Evolutionary conservation across 2,113 vertebrate species (phyloP).

Genomic region (Gorsachius goisagi): DNA sequence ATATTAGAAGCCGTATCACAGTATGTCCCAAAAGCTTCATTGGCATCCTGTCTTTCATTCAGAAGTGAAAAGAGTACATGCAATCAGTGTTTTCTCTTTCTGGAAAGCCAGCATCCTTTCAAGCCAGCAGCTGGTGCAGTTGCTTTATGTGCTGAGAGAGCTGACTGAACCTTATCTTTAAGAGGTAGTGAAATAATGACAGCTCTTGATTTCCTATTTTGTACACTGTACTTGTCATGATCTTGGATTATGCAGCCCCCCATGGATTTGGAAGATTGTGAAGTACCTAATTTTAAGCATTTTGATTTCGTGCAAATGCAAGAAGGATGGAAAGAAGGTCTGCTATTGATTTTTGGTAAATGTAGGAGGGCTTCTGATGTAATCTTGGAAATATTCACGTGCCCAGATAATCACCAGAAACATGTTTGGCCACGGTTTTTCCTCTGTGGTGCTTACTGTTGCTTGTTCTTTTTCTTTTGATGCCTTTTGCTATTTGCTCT

Average conservation of each 20-base stretch:
- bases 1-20: neutral
- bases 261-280: neutral
- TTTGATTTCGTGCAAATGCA: neutral
- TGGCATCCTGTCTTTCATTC: neutral
- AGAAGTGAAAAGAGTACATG: neutral
- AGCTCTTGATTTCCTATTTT: neutral
- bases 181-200: neutral
- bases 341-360: neutral
- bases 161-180: neutral
- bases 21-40: neutral
- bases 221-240: neutral
- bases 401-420: neutral
- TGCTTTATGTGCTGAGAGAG: neutral
- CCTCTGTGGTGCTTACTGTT: neutral
- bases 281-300: neutral
- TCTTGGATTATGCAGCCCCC: neutral
- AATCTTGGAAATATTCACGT: neutral
- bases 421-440: accelerated
- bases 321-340: neutral
- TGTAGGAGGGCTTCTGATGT: neutral
- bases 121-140: neutral
- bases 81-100: neutral
- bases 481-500: neutral
- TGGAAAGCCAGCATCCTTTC: neutral
- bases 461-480: neutral